Base-by-base conservation (phyloP, 1,140 invertebrate species). In the Trachymyrmex septentrionalis region DNA sequence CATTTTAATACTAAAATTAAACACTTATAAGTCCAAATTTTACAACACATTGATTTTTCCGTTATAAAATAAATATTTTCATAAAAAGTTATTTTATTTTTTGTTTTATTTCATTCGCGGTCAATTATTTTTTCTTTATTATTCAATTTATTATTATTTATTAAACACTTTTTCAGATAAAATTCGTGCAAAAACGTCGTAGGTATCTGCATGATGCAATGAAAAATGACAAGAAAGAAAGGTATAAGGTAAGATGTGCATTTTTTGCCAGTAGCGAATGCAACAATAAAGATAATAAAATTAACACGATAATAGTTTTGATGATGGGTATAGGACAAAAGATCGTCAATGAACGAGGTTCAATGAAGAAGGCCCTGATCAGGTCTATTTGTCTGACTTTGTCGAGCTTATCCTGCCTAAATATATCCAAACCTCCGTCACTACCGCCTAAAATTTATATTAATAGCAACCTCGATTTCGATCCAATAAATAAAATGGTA, bases 181-280 rank as follows among this genome's bases (percentile, higher is more conserved):
- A 90, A 78, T 95, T 93, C 66, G 87, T 96, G 21, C 96, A 96
- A 92, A 95, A 94, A 80, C 92, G 92, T 84, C 94, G 96, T 3
- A 95, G 94, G 3, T 95, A 95, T 89, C 94, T 95, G 86, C 64
- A 27, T 12, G 48, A 24, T 16, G 21, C 63, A 44, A 87, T 57
- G 38, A 64, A 80, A 24, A 1, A 21, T 14, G 0, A 61, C 16
- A 0, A 53, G 44, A 61, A 75, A 73, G 80, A 78, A 48, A 69
- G 6, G 14, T 19, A 27, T 4, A 24, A 72, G 53, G 61, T 75
- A 86, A 57, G 77, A 87, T 38, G 63, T 3, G 76, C 30, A n/a
- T 44, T 50, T 59, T 30, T 50, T 76, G 67, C 69, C 48, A 21
- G 14, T n/a, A 61, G 34, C 2, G 38, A 73, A 87, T 27, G 48